These are phyloP conservation scores for Drosophila ananassae DNA, from an alignment of 1,140 invertebrate species.

Conservation along the genomic window DNA sequence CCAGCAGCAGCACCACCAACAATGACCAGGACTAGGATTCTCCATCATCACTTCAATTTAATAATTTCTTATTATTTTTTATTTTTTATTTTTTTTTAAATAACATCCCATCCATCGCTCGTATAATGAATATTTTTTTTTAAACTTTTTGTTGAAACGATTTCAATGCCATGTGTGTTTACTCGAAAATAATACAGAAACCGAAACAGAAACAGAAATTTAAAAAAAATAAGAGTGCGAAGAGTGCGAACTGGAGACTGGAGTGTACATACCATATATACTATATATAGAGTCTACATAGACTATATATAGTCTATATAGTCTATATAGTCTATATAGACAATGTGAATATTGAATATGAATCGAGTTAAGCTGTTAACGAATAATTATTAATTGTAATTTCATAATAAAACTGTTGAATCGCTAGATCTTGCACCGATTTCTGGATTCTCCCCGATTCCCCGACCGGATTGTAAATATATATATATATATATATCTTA, in stretches of 20 bases:
- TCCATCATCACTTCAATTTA: background rate
- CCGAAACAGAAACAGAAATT: background rate
- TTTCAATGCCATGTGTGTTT: constrained; percentile 47
- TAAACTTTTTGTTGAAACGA: constrained; percentile 13
- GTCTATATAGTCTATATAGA: background rate
- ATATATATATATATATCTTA: no score
- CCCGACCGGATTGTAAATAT: no score
- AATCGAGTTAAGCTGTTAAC: constrained; percentile 49
- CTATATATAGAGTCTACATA: constrained; percentile 3
- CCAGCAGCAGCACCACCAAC: constrained; percentile 29
- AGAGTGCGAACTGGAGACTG: background rate
- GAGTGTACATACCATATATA: constrained; percentile 14
- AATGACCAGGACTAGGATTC: constrained; percentile 22
- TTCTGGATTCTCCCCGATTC: no score
- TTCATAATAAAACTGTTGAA: constrained; percentile 15
- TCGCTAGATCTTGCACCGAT: constrained; percentile 11
- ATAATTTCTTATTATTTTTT: background rate
- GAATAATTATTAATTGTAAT: constrained; percentile 2
- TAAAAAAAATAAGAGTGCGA: no score
- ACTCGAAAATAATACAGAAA: constrained; percentile 13
- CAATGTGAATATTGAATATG: constrained; percentile 27
- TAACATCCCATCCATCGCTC: background rate
- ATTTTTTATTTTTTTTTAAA: background rate
- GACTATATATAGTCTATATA: background rate
- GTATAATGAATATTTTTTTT: constrained; percentile 11